These are phyloP conservation scores for Volucella zonaria DNA, from an alignment of 2,888 invertebrate genomes.

Conservation along the genomic window DNA sequence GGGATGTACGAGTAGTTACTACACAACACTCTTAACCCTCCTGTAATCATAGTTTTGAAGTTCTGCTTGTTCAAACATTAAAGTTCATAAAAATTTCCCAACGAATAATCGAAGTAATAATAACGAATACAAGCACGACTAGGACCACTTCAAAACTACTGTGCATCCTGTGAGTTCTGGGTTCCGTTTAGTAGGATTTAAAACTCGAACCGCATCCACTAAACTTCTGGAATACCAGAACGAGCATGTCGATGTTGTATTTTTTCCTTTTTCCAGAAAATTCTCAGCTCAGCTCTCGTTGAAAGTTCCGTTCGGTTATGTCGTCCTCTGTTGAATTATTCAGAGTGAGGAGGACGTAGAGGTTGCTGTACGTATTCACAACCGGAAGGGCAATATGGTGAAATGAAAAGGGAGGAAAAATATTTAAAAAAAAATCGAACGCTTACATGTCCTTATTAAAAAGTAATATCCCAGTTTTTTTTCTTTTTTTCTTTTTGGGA, in stretches of 20 bases:
- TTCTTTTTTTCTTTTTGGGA: conserved; percentile 31
- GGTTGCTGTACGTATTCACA: background rate
- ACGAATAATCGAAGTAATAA: conserved; percentile 69
- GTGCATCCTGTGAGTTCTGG: background rate
- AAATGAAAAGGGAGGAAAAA: conserved; percentile 28
- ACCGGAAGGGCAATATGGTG: conserved; percentile 44
- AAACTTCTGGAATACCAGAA: conserved; percentile 47
- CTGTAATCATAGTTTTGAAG: conserved; percentile 9
- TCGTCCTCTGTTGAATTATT: conserved; percentile 64
- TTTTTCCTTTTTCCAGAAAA: conserved; percentile 33
- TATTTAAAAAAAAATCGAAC: conserved; percentile 27
- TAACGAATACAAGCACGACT: conserved; percentile 15
- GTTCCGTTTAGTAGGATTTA: conserved; percentile 48
- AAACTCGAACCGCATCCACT: conserved; percentile 10
- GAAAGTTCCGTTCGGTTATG: conserved; percentile 36
- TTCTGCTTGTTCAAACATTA: conserved; percentile 64
- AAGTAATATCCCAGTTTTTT: conserved; percentile 59
- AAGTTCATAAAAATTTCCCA: conserved; percentile 67
- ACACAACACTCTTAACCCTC: background rate
- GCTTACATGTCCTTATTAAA: conserved; percentile 71
- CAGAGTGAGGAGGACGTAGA: conserved; percentile 22
- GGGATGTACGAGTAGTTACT: background rate
- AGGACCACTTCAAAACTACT: conserved; percentile 1
- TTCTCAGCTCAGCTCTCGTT: conserved; percentile 48
- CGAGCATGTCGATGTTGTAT: conserved; percentile 66